A percentile compares a stretch with the other conserved stretches of the same genome.
Evolutionary conservation across 2,797 vertebrate species (phyloP).

Genomic region (Perodicticus potto): DNA sequence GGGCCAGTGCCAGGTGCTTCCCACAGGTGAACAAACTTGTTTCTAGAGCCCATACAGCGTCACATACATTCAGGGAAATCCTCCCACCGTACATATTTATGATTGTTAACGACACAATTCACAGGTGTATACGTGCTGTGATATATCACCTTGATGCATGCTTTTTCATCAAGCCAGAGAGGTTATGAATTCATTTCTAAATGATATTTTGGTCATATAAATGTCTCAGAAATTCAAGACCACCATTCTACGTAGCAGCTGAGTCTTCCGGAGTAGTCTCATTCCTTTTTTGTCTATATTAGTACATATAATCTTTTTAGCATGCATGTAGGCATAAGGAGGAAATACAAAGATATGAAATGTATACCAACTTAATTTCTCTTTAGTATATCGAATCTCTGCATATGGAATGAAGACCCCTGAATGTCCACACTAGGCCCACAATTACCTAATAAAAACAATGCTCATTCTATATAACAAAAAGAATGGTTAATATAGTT

Average conservation of each 20-base stretch:
- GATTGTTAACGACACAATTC: background rate
- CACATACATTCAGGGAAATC: background rate
- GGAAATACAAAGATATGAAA: slow-evolving; percentile 64
- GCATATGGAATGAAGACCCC: slow-evolving; percentile 82
- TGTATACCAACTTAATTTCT: slow-evolving; percentile 69
- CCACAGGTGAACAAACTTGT: background rate
- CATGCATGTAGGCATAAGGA: background rate
- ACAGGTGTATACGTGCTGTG: background rate
- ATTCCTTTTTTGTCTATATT: background rate
- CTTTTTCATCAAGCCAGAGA: slow-evolving; percentile 1
- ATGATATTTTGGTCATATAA: slow-evolving; percentile 33
- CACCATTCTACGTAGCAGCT: background rate
- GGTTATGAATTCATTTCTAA: slow-evolving; percentile 51
- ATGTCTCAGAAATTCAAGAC: slow-evolving; percentile 54
- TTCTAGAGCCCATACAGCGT: background rate
- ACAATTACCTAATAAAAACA: slow-evolving; percentile 86
- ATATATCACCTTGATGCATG: background rate
- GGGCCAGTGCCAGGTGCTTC: background rate
- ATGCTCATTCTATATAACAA: slow-evolving; percentile 80
- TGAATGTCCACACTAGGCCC: slow-evolving; percentile 84
- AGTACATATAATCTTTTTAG: background rate
- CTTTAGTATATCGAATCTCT: slow-evolving; percentile 81
- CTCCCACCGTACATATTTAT: background rate
- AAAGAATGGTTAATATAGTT: slow-evolving; percentile 84
- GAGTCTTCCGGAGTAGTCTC: slow-evolving; percentile 21